phyloP scores from a whole-genome alignment of 2,888 invertebrate species.

The Apotomis betuletana region DNA sequence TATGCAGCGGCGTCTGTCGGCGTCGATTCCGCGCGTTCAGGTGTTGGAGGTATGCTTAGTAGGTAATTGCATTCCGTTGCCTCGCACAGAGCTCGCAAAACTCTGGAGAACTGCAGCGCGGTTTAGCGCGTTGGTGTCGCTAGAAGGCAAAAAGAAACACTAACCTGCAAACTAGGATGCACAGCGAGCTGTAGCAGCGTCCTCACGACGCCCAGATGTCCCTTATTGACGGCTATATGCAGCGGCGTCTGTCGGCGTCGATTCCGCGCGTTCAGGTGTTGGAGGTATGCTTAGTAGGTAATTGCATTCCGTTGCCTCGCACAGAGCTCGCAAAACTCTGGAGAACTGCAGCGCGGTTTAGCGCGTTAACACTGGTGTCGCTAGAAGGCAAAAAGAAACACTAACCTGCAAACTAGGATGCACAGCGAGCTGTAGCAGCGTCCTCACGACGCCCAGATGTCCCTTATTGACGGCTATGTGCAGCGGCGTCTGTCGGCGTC shows the following conservation, averaged over 20 bases:
- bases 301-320: too few species aligned
- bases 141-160: conserved; percentile 42
- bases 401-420: conserved; percentile 96
- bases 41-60: too few species aligned
- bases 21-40: conserved; percentile 95
- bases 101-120: too few species aligned
- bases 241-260: conserved; percentile 97
- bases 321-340: too few species aligned
- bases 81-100: too few species aligned
- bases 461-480: conserved; percentile 98
- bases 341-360: too few species aligned
- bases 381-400: conserved; percentile 23
- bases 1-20: conserved; percentile 97
- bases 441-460: too few species aligned
- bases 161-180: conserved; percentile 96
- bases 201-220: too few species aligned
- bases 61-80: too few species aligned
- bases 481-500: conserved; percentile 96
- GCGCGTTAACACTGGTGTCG: too few species aligned
- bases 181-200: conserved; percentile 90
- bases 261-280: conserved; percentile 94
- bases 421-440: conserved; percentile 90
- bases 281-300: too few species aligned
- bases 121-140: too few species aligned
- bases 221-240: conserved; percentile 98